A percentile compares a stretch with the other conserved stretches of the same genome.
Evolutionary conservation across 2,888 invertebrate genomes (phyloP).

Genomic region (Perizoma flavofasciatum): DNA sequence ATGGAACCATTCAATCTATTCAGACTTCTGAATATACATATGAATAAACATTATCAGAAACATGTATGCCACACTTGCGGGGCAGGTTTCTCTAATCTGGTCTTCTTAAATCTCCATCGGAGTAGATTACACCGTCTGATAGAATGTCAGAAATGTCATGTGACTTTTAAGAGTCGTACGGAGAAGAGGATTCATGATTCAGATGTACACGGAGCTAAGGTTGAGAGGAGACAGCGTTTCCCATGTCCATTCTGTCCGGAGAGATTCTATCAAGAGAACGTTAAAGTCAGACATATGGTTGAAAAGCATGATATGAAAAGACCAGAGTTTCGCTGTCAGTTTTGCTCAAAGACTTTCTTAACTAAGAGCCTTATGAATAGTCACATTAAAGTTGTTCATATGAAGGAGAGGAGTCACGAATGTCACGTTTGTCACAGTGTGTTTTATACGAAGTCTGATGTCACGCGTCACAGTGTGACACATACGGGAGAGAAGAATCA

Average conservation of each 20-base stretch:
- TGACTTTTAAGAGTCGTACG: slow-evolving; percentile 47
- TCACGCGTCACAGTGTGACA: slow-evolving; percentile 61
- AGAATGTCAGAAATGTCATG: slow-evolving; percentile 54
- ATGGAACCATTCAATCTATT: slow-evolving; percentile 57
- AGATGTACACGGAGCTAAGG: slow-evolving; percentile 38
- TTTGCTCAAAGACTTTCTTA: slow-evolving; percentile 65
- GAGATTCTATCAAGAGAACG: slow-evolving; percentile 63
- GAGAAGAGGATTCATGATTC: slow-evolving; percentile 47
- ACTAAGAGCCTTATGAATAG: slow-evolving; percentile 68
- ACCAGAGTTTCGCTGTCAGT: slow-evolving; percentile 60
- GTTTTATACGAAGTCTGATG: slow-evolving; percentile 70
- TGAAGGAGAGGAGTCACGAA: slow-evolving; percentile 67
- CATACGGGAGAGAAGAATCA: slow-evolving; percentile 69
- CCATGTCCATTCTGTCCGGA: slow-evolving; percentile 62
- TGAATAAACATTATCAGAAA: slow-evolving; percentile 72
- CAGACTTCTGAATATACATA: slow-evolving; percentile 66
- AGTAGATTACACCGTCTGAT: slow-evolving; percentile 56
- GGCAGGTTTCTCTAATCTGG: slow-evolving; percentile 65
- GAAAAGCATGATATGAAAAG: slow-evolving; percentile 57
- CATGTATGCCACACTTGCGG: slow-evolving; percentile 74
- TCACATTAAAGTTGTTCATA: slow-evolving; percentile 68
- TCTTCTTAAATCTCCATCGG: slow-evolving; percentile 67
- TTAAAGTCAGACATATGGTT: slow-evolving; percentile 54
- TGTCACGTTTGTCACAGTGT: slow-evolving; percentile 66
- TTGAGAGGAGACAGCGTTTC: slow-evolving; percentile 56